A percentile compares a stretch with the other conserved stretches of the same genome.
These are phyloP conservation scores for Rattus rattus DNA, from an alignment of 2,113 vertebrate genomes.

Conservation along the genomic window DNA sequence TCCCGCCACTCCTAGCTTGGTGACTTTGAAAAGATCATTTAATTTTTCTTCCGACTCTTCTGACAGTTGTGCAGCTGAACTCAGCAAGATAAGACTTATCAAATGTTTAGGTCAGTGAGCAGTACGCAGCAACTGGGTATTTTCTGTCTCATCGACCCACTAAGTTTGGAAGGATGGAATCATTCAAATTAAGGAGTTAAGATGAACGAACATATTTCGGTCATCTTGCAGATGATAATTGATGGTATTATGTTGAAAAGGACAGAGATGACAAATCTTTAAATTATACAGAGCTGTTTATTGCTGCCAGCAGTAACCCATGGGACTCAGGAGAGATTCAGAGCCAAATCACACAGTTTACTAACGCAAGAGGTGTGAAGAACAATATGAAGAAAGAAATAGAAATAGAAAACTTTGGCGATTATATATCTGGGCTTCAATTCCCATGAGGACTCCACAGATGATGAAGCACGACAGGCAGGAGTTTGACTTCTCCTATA, in stretches of 20 bases:
- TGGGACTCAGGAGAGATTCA: background rate
- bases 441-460: background rate
- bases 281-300: background rate
- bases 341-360: background rate
- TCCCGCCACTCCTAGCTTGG: background rate
- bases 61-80: background rate
- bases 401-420: background rate
- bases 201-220: background rate
- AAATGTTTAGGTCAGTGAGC: background rate
- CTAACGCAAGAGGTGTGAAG: background rate
- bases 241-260: constrained; percentile 1
- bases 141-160: background rate
- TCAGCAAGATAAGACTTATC: background rate
- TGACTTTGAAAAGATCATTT: background rate
- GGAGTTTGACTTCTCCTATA: background rate
- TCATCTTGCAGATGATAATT: background rate
- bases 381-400: background rate
- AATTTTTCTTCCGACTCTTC: background rate
- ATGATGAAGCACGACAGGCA: background rate
- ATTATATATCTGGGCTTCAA: background rate
- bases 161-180: background rate
- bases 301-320: background rate
- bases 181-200: background rate
- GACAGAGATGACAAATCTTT: background rate
- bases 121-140: background rate